A percentile compares a stretch with the other conserved stretches of the same genome.
Evolutionary conservation across 2,888 invertebrate species (phyloP).

Genomic region (Trachelus tabidus): DNA sequence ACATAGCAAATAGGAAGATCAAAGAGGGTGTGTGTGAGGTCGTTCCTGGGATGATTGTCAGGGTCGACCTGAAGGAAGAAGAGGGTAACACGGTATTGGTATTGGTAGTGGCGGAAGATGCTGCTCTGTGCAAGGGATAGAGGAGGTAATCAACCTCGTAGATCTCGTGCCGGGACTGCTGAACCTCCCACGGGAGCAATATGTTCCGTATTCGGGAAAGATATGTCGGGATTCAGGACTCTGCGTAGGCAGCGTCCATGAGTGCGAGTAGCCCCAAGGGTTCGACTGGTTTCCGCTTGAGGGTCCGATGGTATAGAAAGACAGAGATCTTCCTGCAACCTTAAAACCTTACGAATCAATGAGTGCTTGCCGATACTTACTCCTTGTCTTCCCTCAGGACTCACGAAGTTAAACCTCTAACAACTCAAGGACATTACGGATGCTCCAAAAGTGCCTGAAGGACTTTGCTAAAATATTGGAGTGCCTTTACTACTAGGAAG

Average conservation of each 20-base stretch:
- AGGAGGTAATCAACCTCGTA: conserved; percentile 37
- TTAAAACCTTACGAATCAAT: not conserved
- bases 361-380: not conserved
- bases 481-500: not conserved
- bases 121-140: conserved; percentile 10
- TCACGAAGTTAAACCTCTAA: not conserved
- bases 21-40: not conserved
- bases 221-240: conserved; percentile 32
- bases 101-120: not conserved
- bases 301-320: not conserved
- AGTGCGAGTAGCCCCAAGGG: conserved; percentile 22
- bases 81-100: not conserved
- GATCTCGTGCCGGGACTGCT: conserved; percentile 32
- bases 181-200: conserved; percentile 33
- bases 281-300: conserved; percentile 2
- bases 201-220: conserved; percentile 34
- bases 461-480: not conserved
- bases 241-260: conserved; percentile 16
- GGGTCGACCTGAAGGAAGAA: not conserved
- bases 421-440: not conserved
- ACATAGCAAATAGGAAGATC: not conserved
- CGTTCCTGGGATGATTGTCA: not conserved
- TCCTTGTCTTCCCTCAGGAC: not conserved
- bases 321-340: not conserved
- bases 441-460: not conserved